Evolutionary conservation across 2,888 invertebrate genomes (phyloP).

Genomic region (Muschampia staudingeri): DNA sequence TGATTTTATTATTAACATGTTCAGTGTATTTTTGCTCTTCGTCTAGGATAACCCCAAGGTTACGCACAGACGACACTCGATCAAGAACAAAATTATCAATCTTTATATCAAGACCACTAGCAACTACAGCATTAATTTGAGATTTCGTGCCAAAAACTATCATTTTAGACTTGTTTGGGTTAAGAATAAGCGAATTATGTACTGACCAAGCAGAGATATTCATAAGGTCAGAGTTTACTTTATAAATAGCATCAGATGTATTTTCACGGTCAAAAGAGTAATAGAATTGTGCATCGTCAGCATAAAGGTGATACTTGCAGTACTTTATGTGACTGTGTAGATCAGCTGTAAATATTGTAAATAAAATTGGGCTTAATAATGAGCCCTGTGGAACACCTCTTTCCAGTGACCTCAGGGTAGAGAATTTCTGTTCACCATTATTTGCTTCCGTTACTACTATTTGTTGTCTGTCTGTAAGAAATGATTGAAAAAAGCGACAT

Average conservation of each 20-base stretch:
- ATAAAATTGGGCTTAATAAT: slow-evolving; percentile 20
- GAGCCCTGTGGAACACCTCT: slow-evolving; percentile 23
- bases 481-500: neutral
- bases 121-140: neutral
- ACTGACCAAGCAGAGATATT: slow-evolving; percentile 8
- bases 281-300: slow-evolving; percentile 19
- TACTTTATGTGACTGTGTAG: neutral
- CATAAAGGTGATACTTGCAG: slow-evolving; percentile 18
- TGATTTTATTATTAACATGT: slow-evolving; percentile 17
- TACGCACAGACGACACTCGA: slow-evolving; percentile 23
- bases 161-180: neutral
- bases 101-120: neutral
- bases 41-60: slow-evolving; percentile 27
- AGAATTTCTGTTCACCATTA: neutral
- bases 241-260: neutral
- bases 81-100: slow-evolving; percentile 2
- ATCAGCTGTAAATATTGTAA: slow-evolving; percentile 21
- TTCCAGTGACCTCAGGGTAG: neutral
- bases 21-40: slow-evolving; percentile 37
- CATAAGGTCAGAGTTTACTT: slow-evolving; percentile 14
- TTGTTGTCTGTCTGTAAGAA: slow-evolving; percentile 18
- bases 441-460: neutral
- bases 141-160: neutral
- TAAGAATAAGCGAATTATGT: slow-evolving; percentile 25
- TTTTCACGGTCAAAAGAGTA: slow-evolving; percentile 1